Percentiles rank a stretch among this genome's conserved stretches.
Evolutionary conservation across 2,888 invertebrate genomes (phyloP).

Genomic region (Miltochrista miniata): DNA sequence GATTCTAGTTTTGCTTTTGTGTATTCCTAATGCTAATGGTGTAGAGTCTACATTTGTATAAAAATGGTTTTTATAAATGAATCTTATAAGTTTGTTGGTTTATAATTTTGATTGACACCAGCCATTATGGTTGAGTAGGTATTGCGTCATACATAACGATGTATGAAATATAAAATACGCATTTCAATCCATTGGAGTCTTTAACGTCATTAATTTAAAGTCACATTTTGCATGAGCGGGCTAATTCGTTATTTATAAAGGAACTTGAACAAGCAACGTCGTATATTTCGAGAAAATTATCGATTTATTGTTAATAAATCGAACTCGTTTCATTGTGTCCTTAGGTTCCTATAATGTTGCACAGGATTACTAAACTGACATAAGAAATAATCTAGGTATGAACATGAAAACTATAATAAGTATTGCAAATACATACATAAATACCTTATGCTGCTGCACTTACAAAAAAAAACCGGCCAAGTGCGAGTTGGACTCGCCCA

Average conservation of each 20-base stretch:
- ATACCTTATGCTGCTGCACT: too few species aligned
- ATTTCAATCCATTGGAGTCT: conserved; percentile 33
- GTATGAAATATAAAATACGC: conserved; percentile 53
- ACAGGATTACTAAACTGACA: not conserved
- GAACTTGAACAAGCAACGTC: conserved; percentile 39
- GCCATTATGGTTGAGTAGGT: conserved; percentile 78
- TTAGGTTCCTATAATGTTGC: not conserved
- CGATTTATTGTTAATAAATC: conserved; percentile 16
- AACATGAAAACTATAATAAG: too few species aligned
- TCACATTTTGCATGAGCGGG: conserved; percentile 14
- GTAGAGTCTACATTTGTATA: conserved; percentile 51
- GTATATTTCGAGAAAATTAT: conserved; percentile 23
- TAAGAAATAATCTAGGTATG: too few species aligned
- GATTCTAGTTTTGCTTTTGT: conserved; percentile 15
- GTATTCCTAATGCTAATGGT: conserved; percentile 31
- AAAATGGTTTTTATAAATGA: conserved; percentile 48
- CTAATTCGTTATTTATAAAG: conserved; percentile 34
- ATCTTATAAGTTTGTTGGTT: conserved; percentile 66
- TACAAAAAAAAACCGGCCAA: too few species aligned
- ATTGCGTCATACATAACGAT: conserved; percentile 78
- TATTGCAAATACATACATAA: too few species aligned
- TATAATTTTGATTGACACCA: conserved; percentile 83
- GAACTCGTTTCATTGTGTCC: not conserved
- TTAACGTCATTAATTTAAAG: conserved; percentile 24
- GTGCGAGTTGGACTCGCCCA: too few species aligned